Conservation (phyloP, 2,888 invertebrate genomes). For the Drosophila fulvimacula region DNA sequence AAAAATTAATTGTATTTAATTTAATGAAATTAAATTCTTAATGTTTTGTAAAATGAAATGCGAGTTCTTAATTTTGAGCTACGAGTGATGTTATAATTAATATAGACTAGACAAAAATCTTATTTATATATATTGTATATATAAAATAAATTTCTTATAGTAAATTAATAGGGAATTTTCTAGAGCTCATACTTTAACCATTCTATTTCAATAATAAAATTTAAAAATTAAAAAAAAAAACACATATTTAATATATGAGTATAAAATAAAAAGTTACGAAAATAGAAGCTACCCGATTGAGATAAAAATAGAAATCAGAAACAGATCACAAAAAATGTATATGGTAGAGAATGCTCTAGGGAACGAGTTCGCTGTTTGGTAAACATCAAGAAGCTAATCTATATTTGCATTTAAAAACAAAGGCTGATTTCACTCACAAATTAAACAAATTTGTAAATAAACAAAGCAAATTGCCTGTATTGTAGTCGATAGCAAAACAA, state of each 20-base stretch:
- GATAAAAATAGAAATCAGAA: neutral
- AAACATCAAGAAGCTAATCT: slow-evolving; percentile 2
- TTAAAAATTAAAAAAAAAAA: neutral
- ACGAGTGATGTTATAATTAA: too few relatives aligned
- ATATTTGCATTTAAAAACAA: slow-evolving; percentile 7
- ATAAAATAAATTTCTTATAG: too few relatives aligned
- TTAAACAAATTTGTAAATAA: slow-evolving; percentile 19
- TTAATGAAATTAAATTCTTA: neutral
- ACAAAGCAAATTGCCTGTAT: slow-evolving; percentile 2
- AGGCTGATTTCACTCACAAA: slow-evolving; percentile 11
- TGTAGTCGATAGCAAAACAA: slow-evolving; percentile 2
- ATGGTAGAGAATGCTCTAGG: neutral
- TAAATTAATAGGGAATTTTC: too few relatives aligned
- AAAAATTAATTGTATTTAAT: too few relatives aligned
- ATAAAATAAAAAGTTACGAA: neutral
- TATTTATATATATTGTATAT: neutral
- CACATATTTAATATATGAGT: too few relatives aligned
- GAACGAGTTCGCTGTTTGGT: neutral
- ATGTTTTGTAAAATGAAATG: too few relatives aligned
- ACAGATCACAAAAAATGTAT: neutral
- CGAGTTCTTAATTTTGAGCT: too few relatives aligned
- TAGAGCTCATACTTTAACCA: neutral
- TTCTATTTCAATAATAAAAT: neutral
- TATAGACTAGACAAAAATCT: too few relatives aligned
- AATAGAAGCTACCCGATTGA: neutral